These are phyloP conservation scores for Cepaea nemoralis DNA, from an alignment of 1,140 invertebrate species.

Conservation along the genomic window DNA sequence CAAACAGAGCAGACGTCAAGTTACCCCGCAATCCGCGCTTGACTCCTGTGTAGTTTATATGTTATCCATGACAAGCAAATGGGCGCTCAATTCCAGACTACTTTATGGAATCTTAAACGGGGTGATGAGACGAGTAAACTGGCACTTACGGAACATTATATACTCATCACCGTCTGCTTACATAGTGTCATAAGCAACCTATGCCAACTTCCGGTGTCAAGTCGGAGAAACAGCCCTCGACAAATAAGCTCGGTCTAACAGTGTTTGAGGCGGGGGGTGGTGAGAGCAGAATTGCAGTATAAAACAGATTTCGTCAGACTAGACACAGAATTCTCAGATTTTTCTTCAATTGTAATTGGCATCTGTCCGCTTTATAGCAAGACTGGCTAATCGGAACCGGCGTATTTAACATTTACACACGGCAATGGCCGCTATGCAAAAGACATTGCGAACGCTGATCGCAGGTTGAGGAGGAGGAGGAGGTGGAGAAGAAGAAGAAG, in stretches of 20 bases:
- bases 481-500: too few species aligned
- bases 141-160: constrained; percentile 12
- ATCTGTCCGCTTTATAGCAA: not conserved
- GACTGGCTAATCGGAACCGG: constrained; percentile 6
- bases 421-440: too few species aligned
- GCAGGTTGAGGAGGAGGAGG: too few species aligned
- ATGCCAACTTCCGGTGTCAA: constrained; percentile 15
- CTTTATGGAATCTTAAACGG: not conserved
- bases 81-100: not conserved
- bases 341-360: constrained; percentile 36
- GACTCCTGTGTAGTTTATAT: too few species aligned
- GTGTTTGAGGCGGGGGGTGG: not conserved
- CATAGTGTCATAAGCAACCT: constrained; percentile 26
- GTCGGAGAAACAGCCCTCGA: constrained; percentile 1
- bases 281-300: constrained; percentile 4
- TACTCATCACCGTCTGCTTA: constrained; percentile 16
- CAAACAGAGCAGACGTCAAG: too few species aligned
- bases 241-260: not conserved
- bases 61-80: not conserved
- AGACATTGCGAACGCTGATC: too few species aligned
- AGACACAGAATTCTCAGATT: constrained; percentile 18
- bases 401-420: too few species aligned
- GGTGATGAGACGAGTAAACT: not conserved
- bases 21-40: too few species aligned
- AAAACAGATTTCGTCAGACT: constrained; percentile 27